Conservation (phyloP, 2,113 vertebrate genomes). For the Laterallus jamaicensis region DNA sequence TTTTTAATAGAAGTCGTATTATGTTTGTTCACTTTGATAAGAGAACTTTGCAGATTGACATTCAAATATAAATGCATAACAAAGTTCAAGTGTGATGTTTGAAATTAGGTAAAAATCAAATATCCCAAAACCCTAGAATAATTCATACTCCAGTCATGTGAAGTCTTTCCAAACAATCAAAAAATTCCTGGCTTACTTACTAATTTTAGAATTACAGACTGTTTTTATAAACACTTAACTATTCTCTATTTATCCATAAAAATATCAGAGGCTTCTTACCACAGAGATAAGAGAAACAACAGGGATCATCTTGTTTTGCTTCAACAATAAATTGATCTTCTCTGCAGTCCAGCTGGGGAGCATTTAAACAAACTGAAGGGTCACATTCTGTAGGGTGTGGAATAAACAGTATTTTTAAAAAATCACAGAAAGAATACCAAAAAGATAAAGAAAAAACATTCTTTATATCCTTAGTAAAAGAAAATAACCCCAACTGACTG, state of each 20-base stretch:
- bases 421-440: not conserved
- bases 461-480: not conserved
- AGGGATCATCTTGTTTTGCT: slow-evolving; percentile 84
- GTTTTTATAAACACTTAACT: not conserved
- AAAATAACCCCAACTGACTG: not conserved
- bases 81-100: not conserved
- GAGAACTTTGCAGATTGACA: not conserved
- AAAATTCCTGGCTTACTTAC: not conserved
- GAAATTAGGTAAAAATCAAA: not conserved
- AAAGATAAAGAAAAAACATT: not conserved
- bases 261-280: slow-evolving; percentile 73
- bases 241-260: not conserved
- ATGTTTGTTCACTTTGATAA: not conserved
- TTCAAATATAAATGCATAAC: not conserved
- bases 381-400: slow-evolving; percentile 86
- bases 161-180: not conserved
- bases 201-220: not conserved
- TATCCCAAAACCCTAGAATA: not conserved
- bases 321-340: slow-evolving; percentile 94
- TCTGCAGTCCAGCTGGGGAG: slow-evolving; percentile 82
- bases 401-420: not conserved
- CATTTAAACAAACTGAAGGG: slow-evolving; percentile 80
- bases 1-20: not conserved
- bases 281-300: slow-evolving; percentile 93
- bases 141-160: not conserved